A percentile compares a stretch with the other conserved stretches of the same genome.
phyloP scores from a whole-genome alignment of 2,888 invertebrate genomes.

The Caenorhabditis panamensis region DNA sequence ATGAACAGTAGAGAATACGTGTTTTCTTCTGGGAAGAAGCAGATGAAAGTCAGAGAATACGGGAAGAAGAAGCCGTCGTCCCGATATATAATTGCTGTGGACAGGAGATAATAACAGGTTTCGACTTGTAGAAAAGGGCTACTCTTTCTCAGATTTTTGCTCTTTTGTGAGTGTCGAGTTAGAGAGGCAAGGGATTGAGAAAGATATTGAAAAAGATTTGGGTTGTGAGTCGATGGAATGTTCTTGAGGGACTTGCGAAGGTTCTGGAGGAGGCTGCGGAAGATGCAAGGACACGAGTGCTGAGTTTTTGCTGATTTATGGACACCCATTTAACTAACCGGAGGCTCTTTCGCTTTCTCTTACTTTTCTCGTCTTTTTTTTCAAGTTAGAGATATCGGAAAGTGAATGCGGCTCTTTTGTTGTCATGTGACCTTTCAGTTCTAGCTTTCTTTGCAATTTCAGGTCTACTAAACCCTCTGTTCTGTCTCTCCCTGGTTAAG shows the following conservation, averaged over 20 bases:
- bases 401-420: background rate
- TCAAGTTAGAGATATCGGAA: background rate
- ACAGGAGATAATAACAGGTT: conserved; percentile 23
- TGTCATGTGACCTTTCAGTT: conserved; percentile 2
- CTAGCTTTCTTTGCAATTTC: too few species aligned
- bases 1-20: background rate
- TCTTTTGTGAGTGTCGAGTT: background rate
- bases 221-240: background rate
- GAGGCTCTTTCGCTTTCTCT: conserved; percentile 2
- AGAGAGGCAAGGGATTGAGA: background rate
- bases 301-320: conserved; percentile 51
- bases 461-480: too few species aligned
- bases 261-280: background rate
- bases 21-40: background rate
- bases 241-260: background rate
- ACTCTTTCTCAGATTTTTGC: background rate
- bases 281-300: conserved; percentile 30
- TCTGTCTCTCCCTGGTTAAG: background rate
- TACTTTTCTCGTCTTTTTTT: background rate
- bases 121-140: background rate
- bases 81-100: conserved; percentile 14
- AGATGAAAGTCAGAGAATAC: background rate
- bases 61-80: conserved; percentile 15
- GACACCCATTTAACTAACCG: conserved; percentile 29
- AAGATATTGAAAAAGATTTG: conserved; percentile 4